A percentile compares a stretch with the other conserved stretches of the same genome.
Evolutionary conservation across 2,113 vertebrate genomes (phyloP).

Genomic region (Mustelus asterias): DNA sequence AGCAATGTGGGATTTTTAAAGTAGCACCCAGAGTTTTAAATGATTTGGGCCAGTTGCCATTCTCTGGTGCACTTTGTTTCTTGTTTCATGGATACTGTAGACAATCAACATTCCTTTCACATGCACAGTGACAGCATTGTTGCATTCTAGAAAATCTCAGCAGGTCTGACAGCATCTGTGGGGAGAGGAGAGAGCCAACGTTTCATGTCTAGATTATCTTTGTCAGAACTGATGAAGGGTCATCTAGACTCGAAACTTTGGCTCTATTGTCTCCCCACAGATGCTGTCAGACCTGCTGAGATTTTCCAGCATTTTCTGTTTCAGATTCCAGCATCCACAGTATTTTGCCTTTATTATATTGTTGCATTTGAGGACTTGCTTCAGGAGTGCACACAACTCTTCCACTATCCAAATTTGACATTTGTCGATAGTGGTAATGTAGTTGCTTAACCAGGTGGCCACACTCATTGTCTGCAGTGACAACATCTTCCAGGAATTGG

Average conservation of each 20-base stretch:
- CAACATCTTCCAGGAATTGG: not conserved
- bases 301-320: too few relatives aligned
- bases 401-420: not conserved
- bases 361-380: not conserved
- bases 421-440: not conserved
- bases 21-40: not conserved
- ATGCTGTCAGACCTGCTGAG: too few relatives aligned
- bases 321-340: too few relatives aligned
- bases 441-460: not conserved
- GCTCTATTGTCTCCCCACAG: too few relatives aligned
- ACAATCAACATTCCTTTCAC: not conserved
- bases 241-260: too few relatives aligned
- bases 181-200: too few relatives aligned
- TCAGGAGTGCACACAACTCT: not conserved
- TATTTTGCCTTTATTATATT: too few relatives aligned
- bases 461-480: not conserved
- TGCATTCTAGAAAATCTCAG: not conserved
- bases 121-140: not conserved
- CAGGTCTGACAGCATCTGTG: too few relatives aligned
- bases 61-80: not conserved
- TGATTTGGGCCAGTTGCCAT: not conserved
- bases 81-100: not conserved
- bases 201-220: too few relatives aligned
- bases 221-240: too few relatives aligned
- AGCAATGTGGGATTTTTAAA: not conserved